These are phyloP conservation scores for Fulmarus glacialis DNA, from an alignment of 2,113 vertebrate genomes.

Conservation along the genomic window DNA sequence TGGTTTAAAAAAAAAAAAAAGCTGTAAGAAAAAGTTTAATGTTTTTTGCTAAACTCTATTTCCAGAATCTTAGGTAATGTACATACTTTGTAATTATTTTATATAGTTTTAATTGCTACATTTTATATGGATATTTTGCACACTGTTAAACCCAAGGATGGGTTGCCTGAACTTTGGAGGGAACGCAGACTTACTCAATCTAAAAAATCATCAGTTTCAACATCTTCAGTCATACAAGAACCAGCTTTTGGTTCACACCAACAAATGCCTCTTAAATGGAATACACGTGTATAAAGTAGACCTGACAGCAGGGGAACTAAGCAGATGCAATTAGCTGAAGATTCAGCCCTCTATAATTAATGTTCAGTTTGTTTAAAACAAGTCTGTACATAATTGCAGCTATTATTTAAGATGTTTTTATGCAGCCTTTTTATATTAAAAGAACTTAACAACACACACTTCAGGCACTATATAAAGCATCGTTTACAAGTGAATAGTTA, in stretches of 20 bases:
- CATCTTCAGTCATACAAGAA: neutral
- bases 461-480: neutral
- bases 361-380: conserved; percentile 15
- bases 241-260: neutral
- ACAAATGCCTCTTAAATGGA: neutral
- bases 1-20: neutral
- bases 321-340: neutral
- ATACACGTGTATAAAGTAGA: neutral
- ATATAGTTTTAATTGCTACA: neutral
- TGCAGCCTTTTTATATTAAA: neutral
- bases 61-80: neutral
- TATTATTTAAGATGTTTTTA: conserved; percentile 4
- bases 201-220: neutral
- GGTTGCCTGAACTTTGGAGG: neutral
- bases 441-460: neutral
- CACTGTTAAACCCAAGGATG: neutral
- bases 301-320: neutral
- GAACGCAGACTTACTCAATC: neutral
- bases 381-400: neutral
- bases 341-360: conserved; percentile 5
- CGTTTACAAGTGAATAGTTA: neutral
- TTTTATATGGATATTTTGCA: neutral
- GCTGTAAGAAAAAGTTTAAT: neutral
- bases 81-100: neutral
- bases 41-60: neutral